These are phyloP conservation scores for Mythimna ferrago DNA, from an alignment of 2,888 invertebrate genomes.

Conservation along the genomic window DNA sequence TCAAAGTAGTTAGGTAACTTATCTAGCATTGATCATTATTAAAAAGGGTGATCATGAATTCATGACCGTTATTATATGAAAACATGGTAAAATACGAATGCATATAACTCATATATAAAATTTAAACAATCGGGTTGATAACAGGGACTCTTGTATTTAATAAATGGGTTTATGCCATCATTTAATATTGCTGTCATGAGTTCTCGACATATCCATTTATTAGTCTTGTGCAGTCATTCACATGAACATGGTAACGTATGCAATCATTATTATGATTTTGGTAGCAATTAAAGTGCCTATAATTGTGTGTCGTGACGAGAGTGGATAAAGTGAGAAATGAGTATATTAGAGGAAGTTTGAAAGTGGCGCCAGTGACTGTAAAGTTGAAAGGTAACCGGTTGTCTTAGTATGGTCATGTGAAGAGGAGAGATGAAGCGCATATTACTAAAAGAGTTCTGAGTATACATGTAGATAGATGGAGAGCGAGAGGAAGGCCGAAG, in stretches of 20 bases:
- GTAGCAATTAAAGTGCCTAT: not conserved
- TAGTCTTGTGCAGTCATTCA: conserved; percentile 14
- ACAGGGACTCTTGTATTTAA: conserved; percentile 20
- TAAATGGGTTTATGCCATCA: not conserved
- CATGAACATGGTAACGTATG: not conserved
- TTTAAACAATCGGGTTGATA: not conserved
- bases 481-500: no score
- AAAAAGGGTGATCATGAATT: conserved; percentile 13
- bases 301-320: not conserved
- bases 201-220: not conserved
- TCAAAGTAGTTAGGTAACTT: not conserved
- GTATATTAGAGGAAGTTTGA: no score
- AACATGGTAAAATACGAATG: conserved; percentile 4
- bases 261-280: not conserved
- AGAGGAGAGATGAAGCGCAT: no score
- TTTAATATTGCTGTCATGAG: not conserved
- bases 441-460: no score
- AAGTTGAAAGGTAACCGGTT: no score
- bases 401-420: no score
- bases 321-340: no score
- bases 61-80: conserved; percentile 22
- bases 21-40: conserved; percentile 1
- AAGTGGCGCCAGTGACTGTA: no score
- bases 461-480: no score
- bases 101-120: not conserved